Base-by-base conservation (phyloP, 2,113 vertebrate genomes). In the Pangasianodon hypophthalmus region DNA sequence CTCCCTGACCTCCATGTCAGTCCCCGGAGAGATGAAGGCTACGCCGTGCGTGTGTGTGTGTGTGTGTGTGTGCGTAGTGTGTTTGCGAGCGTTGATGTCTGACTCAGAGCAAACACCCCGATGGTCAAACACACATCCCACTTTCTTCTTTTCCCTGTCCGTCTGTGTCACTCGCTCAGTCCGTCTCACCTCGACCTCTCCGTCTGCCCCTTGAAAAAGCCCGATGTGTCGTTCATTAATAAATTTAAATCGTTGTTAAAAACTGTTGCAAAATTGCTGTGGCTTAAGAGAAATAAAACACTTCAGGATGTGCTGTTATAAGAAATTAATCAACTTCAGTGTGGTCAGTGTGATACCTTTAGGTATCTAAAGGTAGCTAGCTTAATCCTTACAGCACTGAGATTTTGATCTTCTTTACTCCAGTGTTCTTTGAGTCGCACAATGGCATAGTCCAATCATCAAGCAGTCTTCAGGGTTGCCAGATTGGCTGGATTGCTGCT, bases 1-100 rank as follows among this genome's bases (percentile, higher is more conserved):
- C 95, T 95, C 95, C 93, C 95, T 96, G 96, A 96, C 96, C 96
- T 96, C 96, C 29, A 95, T 86, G 90, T 88, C 89, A 91, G 71
- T 95, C 96, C 92, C 93, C 32, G 14, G 94, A 93, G 95, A 93
- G 90, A 89, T 88, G 91, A 90, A 94, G 91, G 92, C 80, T 87
- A 93, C 93, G 92, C 89, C 92, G 92, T 93, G 90, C 91, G 90
- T 92, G 71, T 90, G 92, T 91, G 90, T 92, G 73, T 85, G 87
- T 91, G 75, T 83, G 85, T 88, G 87, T 90, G 71, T 85, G 90
- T 88, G 56, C 87, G 85, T 90, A 84, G 86, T 89, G 86, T 90
- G 90, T 84, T 88, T 86, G 86, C 58, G 77, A 81, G 90, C 90
- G 84, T 86, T 87, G 87, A 85, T 85, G 94, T 96, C 95, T 94